Base-by-base conservation (phyloP, 2,797 vertebrate genomes). In the Peromyscus melanophrys region DNA sequence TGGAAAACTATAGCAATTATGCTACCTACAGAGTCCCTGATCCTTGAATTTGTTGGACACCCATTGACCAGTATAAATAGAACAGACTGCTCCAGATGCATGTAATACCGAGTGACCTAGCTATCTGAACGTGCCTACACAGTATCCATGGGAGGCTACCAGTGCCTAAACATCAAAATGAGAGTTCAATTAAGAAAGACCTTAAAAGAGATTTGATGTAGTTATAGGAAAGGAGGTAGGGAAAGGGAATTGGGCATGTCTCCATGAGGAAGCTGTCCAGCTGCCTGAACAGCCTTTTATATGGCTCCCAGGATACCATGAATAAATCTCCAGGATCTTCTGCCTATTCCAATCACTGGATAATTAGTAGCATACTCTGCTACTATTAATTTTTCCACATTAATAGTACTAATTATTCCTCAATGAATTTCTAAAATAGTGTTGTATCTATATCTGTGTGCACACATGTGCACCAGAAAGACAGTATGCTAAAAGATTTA, bases 401-500 rank as follows among this genome's bases (percentile, higher is more conserved):
- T 77, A 46, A n/a, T 77, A 43, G 11, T 76, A 59, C 52, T 31
- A 75, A 59, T 75, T 75, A 59, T n/a, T 63, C 73, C 57, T 31
- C 46, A 69, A 34, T 88, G 57, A 49, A 57, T 92, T 93, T 93
- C 52, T 89, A 83, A 96, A 61, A 25, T 10, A 83, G 14, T 8
- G 2, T 46, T 31, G 1, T 61, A 12, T 84, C 4, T 73, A 3
- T 49, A 29, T 46, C 2, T 37, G 2, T 61, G 43, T 90, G 11
- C 4, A 17, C 6, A 40, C 31, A 29, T 12, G 23, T 43, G 2
- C 31, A 49, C 13, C 7, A 11, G 1, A 61, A 46, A 84, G 17
- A n/a, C 1, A 65, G 5, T 40, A 19, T 61, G 6, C 46, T 57
- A 57, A 91, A 63, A 86, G 31, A 82, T 46, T 81, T 83, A 6